These are phyloP conservation scores for Metalampra italica DNA, from an alignment of 2,888 invertebrate species.

Conservation along the genomic window DNA sequence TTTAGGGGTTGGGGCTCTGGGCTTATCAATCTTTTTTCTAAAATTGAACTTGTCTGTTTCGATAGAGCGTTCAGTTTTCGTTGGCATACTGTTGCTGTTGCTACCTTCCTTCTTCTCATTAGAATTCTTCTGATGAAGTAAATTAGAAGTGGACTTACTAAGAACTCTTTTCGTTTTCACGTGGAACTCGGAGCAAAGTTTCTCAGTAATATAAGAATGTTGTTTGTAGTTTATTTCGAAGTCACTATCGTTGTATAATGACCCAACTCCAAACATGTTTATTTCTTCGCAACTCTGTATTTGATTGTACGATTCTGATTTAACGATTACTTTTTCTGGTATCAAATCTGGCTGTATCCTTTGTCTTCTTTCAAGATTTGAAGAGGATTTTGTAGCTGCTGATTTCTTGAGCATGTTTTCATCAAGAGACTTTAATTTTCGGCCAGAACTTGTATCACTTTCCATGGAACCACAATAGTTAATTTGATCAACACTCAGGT, in stretches of 20 bases:
- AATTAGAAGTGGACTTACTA: slow-evolving; percentile 81
- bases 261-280: slow-evolving; percentile 75
- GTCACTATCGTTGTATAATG: slow-evolving; percentile 77
- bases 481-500: slow-evolving; percentile 72
- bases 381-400: slow-evolving; percentile 64
- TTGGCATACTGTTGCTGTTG: slow-evolving; percentile 73
- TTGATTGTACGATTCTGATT: slow-evolving; percentile 72
- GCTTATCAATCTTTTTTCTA: slow-evolving; percentile 71
- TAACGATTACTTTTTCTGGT: slow-evolving; percentile 70
- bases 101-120: slow-evolving; percentile 70
- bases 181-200: slow-evolving; percentile 84
- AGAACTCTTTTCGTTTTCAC: slow-evolving; percentile 83
- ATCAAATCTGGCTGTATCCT: slow-evolving; percentile 75
- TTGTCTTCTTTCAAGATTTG: slow-evolving; percentile 69
- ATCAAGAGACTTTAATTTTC: slow-evolving; percentile 68
- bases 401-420: slow-evolving; percentile 74
- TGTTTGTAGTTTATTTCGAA: slow-evolving; percentile 76
- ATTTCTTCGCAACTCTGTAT: slow-evolving; percentile 76
- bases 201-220: slow-evolving; percentile 83
- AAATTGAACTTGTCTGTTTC: slow-evolving; percentile 66
- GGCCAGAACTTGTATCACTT: slow-evolving; percentile 69
- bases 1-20: slow-evolving; percentile 70
- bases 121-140: slow-evolving; percentile 79
- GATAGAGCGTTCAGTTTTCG: slow-evolving; percentile 60
- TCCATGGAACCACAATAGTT: slow-evolving; percentile 76